phyloP scores from a whole-genome alignment of 2,888 invertebrate genomes.

The Muschampia plurimacula region DNA sequence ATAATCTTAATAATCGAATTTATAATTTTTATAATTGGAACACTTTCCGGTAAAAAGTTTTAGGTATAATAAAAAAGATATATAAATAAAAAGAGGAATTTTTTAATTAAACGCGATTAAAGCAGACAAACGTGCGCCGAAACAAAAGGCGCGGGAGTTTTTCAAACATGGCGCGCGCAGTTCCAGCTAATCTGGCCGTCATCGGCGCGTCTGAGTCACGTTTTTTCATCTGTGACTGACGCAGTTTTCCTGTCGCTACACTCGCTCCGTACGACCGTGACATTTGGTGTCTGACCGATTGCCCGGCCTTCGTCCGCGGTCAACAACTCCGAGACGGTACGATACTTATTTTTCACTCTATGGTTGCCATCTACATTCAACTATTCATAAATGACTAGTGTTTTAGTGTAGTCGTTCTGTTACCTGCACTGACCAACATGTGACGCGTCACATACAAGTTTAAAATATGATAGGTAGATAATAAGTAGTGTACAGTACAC shows the following conservation, averaged over 20 bases:
- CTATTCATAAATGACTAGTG: neutral
- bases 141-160: neutral
- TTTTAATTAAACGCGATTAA: neutral
- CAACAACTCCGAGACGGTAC: conserved; percentile 71
- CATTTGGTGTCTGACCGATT: conserved; percentile 85
- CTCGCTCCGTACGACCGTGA: conserved; percentile 73
- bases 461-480: too few species aligned
- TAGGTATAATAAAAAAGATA: too few species aligned
- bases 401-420: too few species aligned
- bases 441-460: too few species aligned
- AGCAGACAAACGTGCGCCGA: neutral
- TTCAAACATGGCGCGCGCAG: conserved; percentile 36
- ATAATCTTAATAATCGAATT: too few species aligned
- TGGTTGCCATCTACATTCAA: conserved; percentile 4
- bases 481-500: too few species aligned
- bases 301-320: conserved; percentile 82
- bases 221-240: conserved; percentile 78
- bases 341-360: conserved; percentile 64
- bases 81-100: neutral
- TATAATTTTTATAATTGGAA: too few species aligned
- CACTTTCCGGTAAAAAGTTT: too few species aligned
- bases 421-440: too few species aligned
- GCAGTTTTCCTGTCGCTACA: conserved; percentile 67
- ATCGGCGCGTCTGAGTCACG: conserved; percentile 64
- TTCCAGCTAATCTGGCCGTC: conserved; percentile 11